Evolutionary conservation across 2,888 invertebrate genomes (phyloP).

Genomic region (Caenorhabditis imperialis): DNA sequence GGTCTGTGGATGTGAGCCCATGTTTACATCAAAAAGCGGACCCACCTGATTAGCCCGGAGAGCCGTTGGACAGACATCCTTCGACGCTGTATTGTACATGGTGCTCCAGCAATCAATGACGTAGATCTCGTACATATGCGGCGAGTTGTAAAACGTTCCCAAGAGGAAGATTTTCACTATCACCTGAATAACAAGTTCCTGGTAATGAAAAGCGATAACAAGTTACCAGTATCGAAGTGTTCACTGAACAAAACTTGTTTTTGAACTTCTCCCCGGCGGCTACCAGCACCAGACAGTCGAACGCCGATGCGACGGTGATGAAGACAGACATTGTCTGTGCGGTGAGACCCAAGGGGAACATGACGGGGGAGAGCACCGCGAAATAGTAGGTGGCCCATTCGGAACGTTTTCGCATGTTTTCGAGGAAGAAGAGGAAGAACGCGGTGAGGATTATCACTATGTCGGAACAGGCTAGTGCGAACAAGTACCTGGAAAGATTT

Average conservation of each 20-base stretch:
- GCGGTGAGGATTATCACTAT: slow-evolving; percentile 72
- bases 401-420: slow-evolving; percentile 72
- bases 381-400: slow-evolving; percentile 68
- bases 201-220: not conserved
- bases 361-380: slow-evolving; percentile 70
- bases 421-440: slow-evolving; percentile 75
- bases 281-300: slow-evolving; percentile 73
- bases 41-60: slow-evolving; percentile 68
- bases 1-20: not conserved
- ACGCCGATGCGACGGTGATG: slow-evolving; percentile 73
- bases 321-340: slow-evolving; percentile 71
- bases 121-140: slow-evolving; percentile 75
- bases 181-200: slow-evolving; percentile 11
- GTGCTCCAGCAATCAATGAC: slow-evolving; percentile 75
- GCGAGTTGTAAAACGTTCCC: slow-evolving; percentile 71
- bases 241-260: slow-evolving; percentile 66
- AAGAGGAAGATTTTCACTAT: slow-evolving; percentile 53
- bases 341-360: slow-evolving; percentile 72
- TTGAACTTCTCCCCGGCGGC: slow-evolving; percentile 63
- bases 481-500: slow-evolving; percentile 64
- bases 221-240: slow-evolving; percentile 61
- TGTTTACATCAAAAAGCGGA: too few relatives aligned
- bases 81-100: slow-evolving; percentile 65
- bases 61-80: slow-evolving; percentile 75
- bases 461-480: slow-evolving; percentile 72